phyloP scores from a whole-genome alignment of 2,113 vertebrate genomes.

The Amia ocellicauda region DNA sequence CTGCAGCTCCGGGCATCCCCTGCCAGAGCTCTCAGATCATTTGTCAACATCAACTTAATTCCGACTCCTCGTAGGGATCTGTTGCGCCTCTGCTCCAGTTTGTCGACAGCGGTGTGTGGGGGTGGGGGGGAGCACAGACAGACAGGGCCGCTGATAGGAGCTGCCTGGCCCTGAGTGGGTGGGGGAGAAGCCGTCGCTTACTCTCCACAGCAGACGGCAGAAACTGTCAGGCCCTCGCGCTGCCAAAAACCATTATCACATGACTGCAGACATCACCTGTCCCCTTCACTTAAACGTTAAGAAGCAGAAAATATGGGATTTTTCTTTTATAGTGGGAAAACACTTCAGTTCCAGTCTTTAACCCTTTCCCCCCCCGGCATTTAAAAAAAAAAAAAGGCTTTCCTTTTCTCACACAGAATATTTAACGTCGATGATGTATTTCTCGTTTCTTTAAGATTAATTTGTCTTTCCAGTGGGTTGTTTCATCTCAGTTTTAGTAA shows the following conservation, averaged over 20 bases:
- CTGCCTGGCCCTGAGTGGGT: constrained; percentile 27
- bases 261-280: constrained; percentile 57
- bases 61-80: neutral
- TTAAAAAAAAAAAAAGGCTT: no score
- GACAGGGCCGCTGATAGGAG: neutral
- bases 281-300: constrained; percentile 53
- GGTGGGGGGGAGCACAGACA: neutral
- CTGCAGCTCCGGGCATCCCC: no score
- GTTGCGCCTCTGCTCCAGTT: no score
- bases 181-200: constrained; percentile 40
- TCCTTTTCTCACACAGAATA: no score
- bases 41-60: no score
- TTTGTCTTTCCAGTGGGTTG: no score
- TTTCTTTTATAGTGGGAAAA: constrained; percentile 32
- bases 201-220: constrained; percentile 25
- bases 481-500: no score
- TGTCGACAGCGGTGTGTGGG: no score
- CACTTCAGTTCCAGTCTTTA: constrained; percentile 7
- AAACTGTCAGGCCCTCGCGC: constrained; percentile 32
- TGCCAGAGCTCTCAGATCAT: no score
- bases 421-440: no score
- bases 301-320: constrained; percentile 27
- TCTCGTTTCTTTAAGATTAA: no score
- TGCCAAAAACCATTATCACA: constrained; percentile 52
- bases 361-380: constrained; percentile 2